Percentiles rank a stretch among this genome's conserved stretches.
Evolutionary conservation across 2,113 vertebrate species (phyloP).

Genomic region (Cariama cristata): DNA sequence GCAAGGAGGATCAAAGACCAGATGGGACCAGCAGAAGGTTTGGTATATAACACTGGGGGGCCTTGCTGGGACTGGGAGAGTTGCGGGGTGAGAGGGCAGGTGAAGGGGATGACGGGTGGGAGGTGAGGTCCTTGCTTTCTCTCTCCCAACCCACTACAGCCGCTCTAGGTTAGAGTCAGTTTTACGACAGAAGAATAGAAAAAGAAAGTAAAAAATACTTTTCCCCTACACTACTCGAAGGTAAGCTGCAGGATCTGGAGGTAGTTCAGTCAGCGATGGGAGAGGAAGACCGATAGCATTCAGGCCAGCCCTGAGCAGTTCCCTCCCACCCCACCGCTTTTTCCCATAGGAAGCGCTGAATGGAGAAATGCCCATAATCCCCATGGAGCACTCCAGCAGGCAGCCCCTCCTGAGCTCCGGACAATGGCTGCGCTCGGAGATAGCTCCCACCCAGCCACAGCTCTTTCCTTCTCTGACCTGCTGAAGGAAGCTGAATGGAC

Average conservation of each 20-base stretch:
- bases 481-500: slow-evolving; percentile 64
- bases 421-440: slow-evolving; percentile 64
- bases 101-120: background rate
- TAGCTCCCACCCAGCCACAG: slow-evolving; percentile 29
- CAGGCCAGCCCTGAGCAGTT: slow-evolving; percentile 56
- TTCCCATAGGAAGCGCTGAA: slow-evolving; percentile 83
- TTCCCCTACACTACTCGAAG: slow-evolving; percentile 19
- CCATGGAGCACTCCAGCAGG: slow-evolving; percentile 56
- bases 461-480: slow-evolving; percentile 58
- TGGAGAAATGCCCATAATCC: slow-evolving; percentile 79
- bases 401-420: slow-evolving; percentile 66
- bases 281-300: slow-evolving; percentile 58
- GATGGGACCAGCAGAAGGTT: background rate
- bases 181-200: slow-evolving; percentile 48
- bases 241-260: slow-evolving; percentile 44
- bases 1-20: background rate
- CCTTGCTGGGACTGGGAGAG: background rate
- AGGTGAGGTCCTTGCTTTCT: background rate
- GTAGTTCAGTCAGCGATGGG: slow-evolving; percentile 5
- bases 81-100: background rate
- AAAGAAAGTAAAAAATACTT: slow-evolving; percentile 54
- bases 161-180: background rate
- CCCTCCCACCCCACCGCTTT: slow-evolving; percentile 68
- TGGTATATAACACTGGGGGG: background rate
- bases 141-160: background rate